Base-by-base conservation (phyloP, 2,888 invertebrate genomes). In the Cheilosia urbana region DNA sequence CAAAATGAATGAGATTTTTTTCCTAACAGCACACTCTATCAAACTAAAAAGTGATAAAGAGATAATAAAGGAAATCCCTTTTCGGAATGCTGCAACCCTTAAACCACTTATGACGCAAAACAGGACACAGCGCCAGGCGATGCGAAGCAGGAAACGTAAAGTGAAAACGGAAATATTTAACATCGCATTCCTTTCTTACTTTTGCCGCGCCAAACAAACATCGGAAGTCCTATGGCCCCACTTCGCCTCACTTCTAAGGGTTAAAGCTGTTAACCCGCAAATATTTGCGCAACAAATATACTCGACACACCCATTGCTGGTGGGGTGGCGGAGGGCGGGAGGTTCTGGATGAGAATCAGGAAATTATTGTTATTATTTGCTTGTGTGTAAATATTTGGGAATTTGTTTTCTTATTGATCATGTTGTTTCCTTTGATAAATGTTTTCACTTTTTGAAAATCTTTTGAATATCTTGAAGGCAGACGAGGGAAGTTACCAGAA, bases 241-340 rank as follows among this genome's bases (percentile, higher is more conserved):
- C 65, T 69, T 68, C 9, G 51, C 62, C 68, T 68, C 65, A 65
- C 42, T 63, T 27, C 78, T 68, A 57, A 51, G 60, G 53, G 51
- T 47, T 72, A 60, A 75, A 75, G 73, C 69, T 75, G 84, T 75
- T 84, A 79, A 84, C 84, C 75, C 73, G 79, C 84, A 84, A 84
- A 84, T 84, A 84, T 84, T 84, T 84, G 79, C 84, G 47, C 84
- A 84, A 69, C 84, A 84, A 84, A 84, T 79, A 84, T 79, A 84
- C 73, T 79, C 69, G 75, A 84, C 84, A 84, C 58, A 84, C 58
- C 24, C 42, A 37, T 24, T 37, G 58, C 42, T 47, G 30, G 21
- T 40, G 15, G 55, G 51, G 17, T 24, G 19, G 13, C 7, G 27
- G n/a, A 0, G 13, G 40, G 17, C 9, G 19, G n/a, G 13, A 6